Evolutionary conservation across 2,888 invertebrate species (phyloP).

Genomic region (Parnassius apollo): DNA sequence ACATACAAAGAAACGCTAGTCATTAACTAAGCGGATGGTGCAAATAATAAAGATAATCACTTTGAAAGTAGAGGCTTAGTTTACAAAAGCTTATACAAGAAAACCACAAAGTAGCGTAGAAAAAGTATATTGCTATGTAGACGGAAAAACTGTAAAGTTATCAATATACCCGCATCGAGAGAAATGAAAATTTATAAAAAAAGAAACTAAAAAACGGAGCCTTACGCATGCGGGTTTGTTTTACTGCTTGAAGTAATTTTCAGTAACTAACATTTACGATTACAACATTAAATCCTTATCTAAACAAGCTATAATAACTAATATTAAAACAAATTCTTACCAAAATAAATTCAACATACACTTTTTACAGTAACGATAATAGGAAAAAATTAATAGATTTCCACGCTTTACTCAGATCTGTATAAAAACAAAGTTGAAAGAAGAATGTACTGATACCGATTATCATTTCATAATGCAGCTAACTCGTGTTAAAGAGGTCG

Average conservation of each 20-base stretch:
- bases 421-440: no score
- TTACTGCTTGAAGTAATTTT: conserved; percentile 5
- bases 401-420: no score
- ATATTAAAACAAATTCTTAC: no score
- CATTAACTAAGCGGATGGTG: conserved; percentile 14
- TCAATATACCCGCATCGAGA: conserved; percentile 18
- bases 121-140: conserved; percentile 10
- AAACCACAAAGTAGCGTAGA: conserved; percentile 13
- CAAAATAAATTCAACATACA: no score
- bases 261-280: neutral
- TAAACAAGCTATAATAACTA: neutral
- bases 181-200: conserved; percentile 7
- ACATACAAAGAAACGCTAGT: conserved; percentile 1
- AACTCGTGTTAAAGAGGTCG: no score
- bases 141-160: conserved; percentile 3
- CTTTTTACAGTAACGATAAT: no score
- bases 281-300: neutral
- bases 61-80: conserved; percentile 1
- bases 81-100: conserved; percentile 11
- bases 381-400: no score
- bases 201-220: conserved; percentile 2
- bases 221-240: conserved; percentile 17
- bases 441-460: no score
- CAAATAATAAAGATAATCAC: conserved; percentile 6
- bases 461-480: no score